phyloP scores from a whole-genome alignment of 2,888 invertebrate species.

The Drosophila atripex region DNA sequence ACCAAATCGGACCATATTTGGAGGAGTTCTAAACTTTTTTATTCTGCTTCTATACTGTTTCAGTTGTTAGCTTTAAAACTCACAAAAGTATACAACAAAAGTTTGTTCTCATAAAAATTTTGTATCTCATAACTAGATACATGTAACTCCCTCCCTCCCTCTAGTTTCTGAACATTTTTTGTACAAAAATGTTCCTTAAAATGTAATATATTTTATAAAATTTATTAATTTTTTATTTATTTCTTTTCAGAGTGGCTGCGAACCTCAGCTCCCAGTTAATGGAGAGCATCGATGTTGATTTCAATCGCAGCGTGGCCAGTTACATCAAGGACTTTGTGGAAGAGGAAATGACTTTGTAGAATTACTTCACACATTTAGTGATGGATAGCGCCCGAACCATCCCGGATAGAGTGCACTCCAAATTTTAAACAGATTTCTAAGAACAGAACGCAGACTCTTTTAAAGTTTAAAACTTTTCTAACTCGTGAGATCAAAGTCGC shows the following conservation, averaged over 20 bases:
- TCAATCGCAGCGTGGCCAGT: conserved; percentile 33
- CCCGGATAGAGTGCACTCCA: background rate
- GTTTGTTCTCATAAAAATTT: no score
- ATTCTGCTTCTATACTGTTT: no score
- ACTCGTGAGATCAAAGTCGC: background rate
- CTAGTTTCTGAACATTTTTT: no score
- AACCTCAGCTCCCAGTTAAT: conserved; percentile 31
- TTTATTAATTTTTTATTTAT: background rate
- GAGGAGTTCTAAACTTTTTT: no score
- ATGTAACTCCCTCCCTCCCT: no score
- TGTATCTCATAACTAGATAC: no score
- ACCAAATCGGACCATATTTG: no score
- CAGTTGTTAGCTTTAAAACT: no score
- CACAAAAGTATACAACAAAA: no score
- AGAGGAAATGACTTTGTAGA: background rate
- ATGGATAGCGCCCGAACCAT: background rate
- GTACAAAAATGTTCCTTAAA: no score
- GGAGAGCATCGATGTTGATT: conserved; percentile 15
- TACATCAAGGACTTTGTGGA: conserved; percentile 39
- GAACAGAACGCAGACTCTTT: background rate
- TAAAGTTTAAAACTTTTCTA: background rate
- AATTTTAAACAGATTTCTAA: conserved; percentile 2
- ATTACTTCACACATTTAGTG: background rate
- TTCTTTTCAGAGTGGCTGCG: conserved; percentile 37
- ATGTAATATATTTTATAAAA: no score